A percentile compares a stretch with the other conserved stretches of the same genome.
These are phyloP conservation scores for Boleophthalmus pectinirostris DNA, from an alignment of 2,113 vertebrate genomes.

Conservation along the genomic window DNA sequence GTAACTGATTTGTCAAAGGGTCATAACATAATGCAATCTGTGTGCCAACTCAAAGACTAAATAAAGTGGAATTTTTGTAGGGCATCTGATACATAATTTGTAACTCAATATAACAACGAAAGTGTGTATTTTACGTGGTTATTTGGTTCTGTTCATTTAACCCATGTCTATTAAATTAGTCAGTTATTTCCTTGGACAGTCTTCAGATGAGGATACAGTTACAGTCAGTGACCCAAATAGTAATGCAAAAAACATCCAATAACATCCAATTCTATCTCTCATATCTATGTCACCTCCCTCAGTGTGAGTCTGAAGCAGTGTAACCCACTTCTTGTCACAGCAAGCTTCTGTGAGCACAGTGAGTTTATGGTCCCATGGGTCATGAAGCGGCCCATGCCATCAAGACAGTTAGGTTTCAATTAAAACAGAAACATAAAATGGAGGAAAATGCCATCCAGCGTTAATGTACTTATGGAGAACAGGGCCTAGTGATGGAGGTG, in stretches of 20 bases:
- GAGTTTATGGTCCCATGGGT: conserved; percentile 48
- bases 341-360: conserved; percentile 20
- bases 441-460: conserved; percentile 31
- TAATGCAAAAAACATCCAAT: neutral
- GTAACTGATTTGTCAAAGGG: neutral
- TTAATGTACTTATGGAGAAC: conserved; percentile 10
- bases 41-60: too few relatives aligned
- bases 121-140: too few relatives aligned
- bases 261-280: neutral
- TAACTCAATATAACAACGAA: too few relatives aligned
- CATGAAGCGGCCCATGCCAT: conserved; percentile 55
- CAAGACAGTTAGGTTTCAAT: conserved; percentile 59
- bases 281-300: neutral
- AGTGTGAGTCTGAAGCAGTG: conserved; percentile 6
- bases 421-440: conserved; percentile 62
- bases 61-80: too few relatives aligned
- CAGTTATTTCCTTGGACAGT: too few relatives aligned
- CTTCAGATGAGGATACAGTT: too few relatives aligned
- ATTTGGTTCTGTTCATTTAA: too few relatives aligned
- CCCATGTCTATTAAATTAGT: too few relatives aligned
- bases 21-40: too few relatives aligned
- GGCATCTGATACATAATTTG: too few relatives aligned
- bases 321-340: conserved; percentile 17
- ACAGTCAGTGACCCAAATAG: neutral
- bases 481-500: neutral